Base-by-base conservation (phyloP, 1,140 invertebrate species). In the Semibalanus balanoides region DNA sequence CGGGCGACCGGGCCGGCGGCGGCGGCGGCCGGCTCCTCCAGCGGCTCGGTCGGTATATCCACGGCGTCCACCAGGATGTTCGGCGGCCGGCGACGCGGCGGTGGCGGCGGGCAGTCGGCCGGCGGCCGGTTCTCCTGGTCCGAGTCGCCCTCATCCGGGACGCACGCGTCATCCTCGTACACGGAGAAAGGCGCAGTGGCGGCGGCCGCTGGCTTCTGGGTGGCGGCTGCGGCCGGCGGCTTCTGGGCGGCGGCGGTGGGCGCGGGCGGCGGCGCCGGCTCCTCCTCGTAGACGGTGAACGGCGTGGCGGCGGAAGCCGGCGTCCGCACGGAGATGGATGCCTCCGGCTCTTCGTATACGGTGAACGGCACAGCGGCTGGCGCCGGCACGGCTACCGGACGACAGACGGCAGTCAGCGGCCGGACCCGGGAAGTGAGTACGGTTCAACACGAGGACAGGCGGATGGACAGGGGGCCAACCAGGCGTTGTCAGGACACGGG, bases 41-140 rank as follows among this genome's bases (percentile, higher is more conserved):
- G 35, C 17, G 35, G 35, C 35, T 82, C 81, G 74, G 22, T 74
- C 69, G 25, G 29, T 77, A 43, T 40, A 64, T 64, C 69, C 74
- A 64, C 70, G 31, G 70, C 31, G n/a, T 35, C 27, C 43, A 70
- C n/a, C 69, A 51, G 30, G n/a, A 14, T 0, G 76, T 64, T 19
- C 31, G 31, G 35, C 40, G 31, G 3, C 73, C 35, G 70, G 70
- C 70, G 22, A 40, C 72, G 30, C 35, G 0, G 28, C 30, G 28
- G 71, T 69, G 74, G 64, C 30, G 69, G 69, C 25, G 69, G 30
- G 31, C 64, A 75, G 64, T 31, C 69, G 25, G 31, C 35, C 31
- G 69, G 64, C 31, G 30, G 69, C 25, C 74, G 30, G 29, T 75
- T 64, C 22, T 27, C 30, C 31, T 30, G 31, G 74, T 30, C 72